Conservation (phyloP, 1,140 invertebrate genomes). For the Meloidogyne exigua region DNA sequence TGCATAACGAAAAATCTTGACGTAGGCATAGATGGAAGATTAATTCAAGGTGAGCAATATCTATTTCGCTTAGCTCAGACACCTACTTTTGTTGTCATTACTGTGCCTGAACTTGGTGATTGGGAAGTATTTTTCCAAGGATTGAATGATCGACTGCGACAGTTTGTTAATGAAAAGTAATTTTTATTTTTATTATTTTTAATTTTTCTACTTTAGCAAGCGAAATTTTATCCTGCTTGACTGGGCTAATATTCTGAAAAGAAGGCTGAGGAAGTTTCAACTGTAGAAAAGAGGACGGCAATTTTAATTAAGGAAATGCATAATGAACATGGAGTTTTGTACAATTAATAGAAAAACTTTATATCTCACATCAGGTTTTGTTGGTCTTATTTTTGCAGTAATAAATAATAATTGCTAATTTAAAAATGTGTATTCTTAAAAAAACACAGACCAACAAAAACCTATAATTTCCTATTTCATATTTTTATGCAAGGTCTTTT, state of each 20-base stretch:
- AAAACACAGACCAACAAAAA: no score
- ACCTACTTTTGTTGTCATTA: conserved; percentile 15
- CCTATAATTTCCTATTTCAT: no score
- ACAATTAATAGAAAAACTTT: background rate
- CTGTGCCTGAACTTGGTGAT: conserved; percentile 6
- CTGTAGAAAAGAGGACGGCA: background rate
- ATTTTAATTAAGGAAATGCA: conserved; percentile 13
- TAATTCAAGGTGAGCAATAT: background rate
- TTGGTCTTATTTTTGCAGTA: no score
- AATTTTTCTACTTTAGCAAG: conserved; percentile 4
- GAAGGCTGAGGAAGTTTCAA: background rate
- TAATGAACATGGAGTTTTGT: conserved; percentile 12
- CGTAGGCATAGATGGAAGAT: background rate
- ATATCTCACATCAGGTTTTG: no score
- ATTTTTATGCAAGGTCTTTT: no score
- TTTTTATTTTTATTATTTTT: background rate
- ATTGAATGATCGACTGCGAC: conserved; percentile 9
- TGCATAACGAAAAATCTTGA: background rate
- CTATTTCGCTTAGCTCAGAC: background rate
- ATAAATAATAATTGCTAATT: no score
- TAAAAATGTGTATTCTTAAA: no score
- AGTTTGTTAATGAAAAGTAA: conserved; percentile 9
- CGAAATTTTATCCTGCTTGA: conserved; percentile 7
- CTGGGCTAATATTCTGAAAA: conserved; percentile 14
- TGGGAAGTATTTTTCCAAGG: conserved; percentile 7